phyloP scores from a whole-genome alignment of 2,113 vertebrate genomes.

The Petrocephalus zakoni region DNA sequence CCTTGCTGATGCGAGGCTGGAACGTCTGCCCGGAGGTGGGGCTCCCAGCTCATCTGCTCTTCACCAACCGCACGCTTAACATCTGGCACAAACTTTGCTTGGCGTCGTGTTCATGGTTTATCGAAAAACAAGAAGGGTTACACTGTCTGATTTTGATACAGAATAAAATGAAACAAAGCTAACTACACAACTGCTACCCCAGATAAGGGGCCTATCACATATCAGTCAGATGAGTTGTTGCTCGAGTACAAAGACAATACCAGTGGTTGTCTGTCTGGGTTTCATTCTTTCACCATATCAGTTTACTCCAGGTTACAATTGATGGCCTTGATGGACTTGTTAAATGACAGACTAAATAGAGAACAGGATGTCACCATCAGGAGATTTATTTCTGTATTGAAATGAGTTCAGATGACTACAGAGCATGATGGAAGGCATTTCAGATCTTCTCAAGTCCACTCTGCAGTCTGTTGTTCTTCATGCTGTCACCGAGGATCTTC shows the following conservation, averaged over 20 bases:
- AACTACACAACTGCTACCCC: neutral
- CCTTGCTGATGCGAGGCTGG: constrained; percentile 84
- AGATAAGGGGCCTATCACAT: neutral
- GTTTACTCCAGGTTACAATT: neutral
- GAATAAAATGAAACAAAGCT: neutral
- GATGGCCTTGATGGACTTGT: neutral
- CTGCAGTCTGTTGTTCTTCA: constrained; percentile 48
- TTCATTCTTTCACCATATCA: neutral
- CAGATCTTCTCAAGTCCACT: constrained; percentile 60
- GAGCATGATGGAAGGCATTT: constrained; percentile 24
- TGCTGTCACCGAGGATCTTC: constrained; percentile 30
- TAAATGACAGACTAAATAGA: neutral
- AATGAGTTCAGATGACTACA: neutral
- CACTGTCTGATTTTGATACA: neutral
- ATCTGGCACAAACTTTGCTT: neutral
- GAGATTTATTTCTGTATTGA: neutral
- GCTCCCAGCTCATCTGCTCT: neutral
- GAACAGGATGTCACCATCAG: neutral
- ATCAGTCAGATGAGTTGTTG: neutral
- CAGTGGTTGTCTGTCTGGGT: neutral
- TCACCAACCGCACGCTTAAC: neutral
- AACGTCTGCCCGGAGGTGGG: constrained; percentile 83
- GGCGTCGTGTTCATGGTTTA: neutral
- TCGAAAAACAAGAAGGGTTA: neutral
- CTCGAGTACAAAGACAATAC: neutral